Conservation (phyloP, 2,113 vertebrate genomes). For the Sceloporus undulatus region DNA sequence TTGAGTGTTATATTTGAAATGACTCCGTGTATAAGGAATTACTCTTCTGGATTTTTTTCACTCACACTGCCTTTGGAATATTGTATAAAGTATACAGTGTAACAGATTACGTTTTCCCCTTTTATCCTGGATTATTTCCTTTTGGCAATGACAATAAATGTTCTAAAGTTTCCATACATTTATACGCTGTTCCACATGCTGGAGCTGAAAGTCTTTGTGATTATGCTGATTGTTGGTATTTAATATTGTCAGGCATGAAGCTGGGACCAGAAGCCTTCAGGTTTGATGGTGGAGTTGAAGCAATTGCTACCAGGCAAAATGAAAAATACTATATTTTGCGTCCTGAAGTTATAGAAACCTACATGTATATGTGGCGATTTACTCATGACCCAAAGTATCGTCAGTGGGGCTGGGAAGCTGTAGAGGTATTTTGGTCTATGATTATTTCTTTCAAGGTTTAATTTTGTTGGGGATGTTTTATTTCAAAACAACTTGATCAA, state of each 20-base stretch:
- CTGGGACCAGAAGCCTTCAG: constrained; percentile 96
- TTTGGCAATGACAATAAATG: background rate
- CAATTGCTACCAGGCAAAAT: constrained; percentile 97
- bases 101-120: background rate
- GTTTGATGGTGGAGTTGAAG: constrained; percentile 97
- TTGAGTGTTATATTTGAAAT: background rate
- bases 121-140: background rate
- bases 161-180: background rate
- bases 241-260: constrained; percentile 85
- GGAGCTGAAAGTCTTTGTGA: background rate
- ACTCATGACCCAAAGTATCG: constrained; percentile 97
- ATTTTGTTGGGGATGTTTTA: background rate
- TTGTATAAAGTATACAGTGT: background rate
- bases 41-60: background rate
- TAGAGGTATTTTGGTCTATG: constrained; percentile 82
- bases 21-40: background rate
- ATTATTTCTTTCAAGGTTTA: background rate
- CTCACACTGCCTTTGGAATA: background rate
- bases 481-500: background rate
- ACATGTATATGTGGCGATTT: constrained; percentile 99
- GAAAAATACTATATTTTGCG: constrained; percentile 98
- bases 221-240: background rate
- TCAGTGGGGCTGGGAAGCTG: constrained; percentile 98
- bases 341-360: constrained; percentile 97
- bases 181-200: background rate